These are phyloP conservation scores for Harpagifer antarcticus DNA, from an alignment of 2,797 vertebrate genomes.

Conservation along the genomic window DNA sequence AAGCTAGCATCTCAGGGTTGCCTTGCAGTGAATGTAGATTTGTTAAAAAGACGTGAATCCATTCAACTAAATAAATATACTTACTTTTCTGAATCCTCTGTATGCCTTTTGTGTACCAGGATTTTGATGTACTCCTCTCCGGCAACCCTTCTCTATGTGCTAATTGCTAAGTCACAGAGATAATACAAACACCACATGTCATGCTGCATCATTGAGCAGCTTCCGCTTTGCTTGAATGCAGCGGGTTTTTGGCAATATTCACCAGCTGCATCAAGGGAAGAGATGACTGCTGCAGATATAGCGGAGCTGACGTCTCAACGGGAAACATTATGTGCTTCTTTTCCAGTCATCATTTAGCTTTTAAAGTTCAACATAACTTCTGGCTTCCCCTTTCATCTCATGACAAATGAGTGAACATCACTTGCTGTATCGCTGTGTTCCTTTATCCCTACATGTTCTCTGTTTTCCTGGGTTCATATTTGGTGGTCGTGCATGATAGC, in stretches of 20 bases:
- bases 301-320: conserved; percentile 6
- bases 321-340: conserved; percentile 18
- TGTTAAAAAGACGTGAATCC: not conserved
- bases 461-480: not conserved
- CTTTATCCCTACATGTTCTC: conserved; percentile 5
- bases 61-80: conserved; percentile 25
- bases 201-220: conserved; percentile 36
- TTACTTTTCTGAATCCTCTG: not conserved
- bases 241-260: conserved; percentile 48
- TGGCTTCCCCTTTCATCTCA: conserved; percentile 2
- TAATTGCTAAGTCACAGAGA: conserved; percentile 20
- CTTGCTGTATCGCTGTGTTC: not conserved
- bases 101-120: conserved; percentile 8
- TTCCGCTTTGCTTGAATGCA: conserved; percentile 41
- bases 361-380: conserved; percentile 1
- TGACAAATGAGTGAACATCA: conserved; percentile 13
- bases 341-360: not conserved
- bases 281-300: conserved; percentile 31
- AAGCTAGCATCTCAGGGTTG: not conserved
- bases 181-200: conserved; percentile 27
- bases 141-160: not conserved
- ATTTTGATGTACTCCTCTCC: conserved; percentile 14
- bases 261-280: conserved; percentile 31
- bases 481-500: not conserved
- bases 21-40: conserved; percentile 2